Evolutionary conservation across 1,140 invertebrate genomes (phyloP), one percentile per base, ranked within the genome.

Genomic region (Pachypeltis micranthus): DNA sequence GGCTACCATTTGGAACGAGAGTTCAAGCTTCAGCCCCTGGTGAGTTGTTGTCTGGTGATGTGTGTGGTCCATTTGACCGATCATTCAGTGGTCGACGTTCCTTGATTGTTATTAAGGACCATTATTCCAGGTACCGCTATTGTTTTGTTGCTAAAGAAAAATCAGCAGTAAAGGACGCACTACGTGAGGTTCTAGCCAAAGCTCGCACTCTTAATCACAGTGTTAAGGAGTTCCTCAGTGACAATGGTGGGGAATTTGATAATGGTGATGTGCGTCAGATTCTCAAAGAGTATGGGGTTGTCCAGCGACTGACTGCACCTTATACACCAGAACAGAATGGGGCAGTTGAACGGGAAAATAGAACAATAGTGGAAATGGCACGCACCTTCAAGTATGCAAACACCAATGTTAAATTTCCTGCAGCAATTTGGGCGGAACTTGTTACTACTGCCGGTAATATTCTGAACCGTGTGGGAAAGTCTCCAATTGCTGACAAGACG

Each of bases 401-500:
- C 56, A 7, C 29, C 3, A 29, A 65, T 21, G 47, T 57, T 12
- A 55, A 59, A 19, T 47, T 63, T 64, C 62, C 59, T 29, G 21
- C 34, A 57, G 7, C 39, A 23, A 60, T 63, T 57, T 63, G 61
- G 65, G 54, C 31, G 29, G 60, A 64, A 61, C 24, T 57, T 47
- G 34, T 66, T 1, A 47, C 14, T 26, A 25, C 31, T 12, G 56
- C 55, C 7, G 31, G 39, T 27, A 51, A 63, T 34, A 59, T 63
- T 51, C 39, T 34, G 31, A 66, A 66, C 44, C 29, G 57, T 16
- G 19, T 58, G n/a, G 10, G 24, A 58, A 58, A 62, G 16, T 68
- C 64, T 56, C 65, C 63, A 63, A 24, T 67, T 24, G 34, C 63
- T 47, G 14, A 63, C 23, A 70, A 72, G 62, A 69, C 68, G 23